A percentile compares a stretch with the other conserved stretches of the same genome.
phyloP scores from a whole-genome alignment of 2,888 invertebrate species.

The Heterodera filipjevi region DNA sequence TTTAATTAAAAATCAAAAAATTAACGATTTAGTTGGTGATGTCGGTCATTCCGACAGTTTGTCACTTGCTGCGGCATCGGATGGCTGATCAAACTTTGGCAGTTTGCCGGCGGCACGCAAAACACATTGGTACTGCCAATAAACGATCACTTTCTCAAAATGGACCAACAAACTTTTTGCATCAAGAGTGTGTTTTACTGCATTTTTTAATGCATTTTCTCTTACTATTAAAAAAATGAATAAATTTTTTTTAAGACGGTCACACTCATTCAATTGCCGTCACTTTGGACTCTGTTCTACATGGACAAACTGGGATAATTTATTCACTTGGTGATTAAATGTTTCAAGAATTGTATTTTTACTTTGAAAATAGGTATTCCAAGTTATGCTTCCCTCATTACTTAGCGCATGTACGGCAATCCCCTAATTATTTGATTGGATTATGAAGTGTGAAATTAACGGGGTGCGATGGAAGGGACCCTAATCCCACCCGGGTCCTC shows the following conservation, averaged over 20 bases:
- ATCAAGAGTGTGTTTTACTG: background rate
- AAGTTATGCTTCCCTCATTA: no score
- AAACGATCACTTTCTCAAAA: slow-evolving; percentile 23
- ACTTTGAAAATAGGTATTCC: no score
- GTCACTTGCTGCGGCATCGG: slow-evolving; percentile 43
- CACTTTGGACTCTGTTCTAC: slow-evolving; percentile 81
- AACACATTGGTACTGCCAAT: background rate
- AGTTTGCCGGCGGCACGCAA: slow-evolving; percentile 27
- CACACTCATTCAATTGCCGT: slow-evolving; percentile 66
- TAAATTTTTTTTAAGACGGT: background rate
- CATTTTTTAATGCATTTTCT: background rate
- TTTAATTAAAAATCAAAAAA: background rate
- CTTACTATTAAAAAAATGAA: background rate
- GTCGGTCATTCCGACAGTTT: slow-evolving; percentile 35
- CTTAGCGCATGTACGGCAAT: no score
- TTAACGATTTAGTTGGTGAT: background rate
- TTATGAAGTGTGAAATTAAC: no score
- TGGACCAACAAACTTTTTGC: slow-evolving; percentile 19
- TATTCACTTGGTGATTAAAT: slow-evolving; percentile 84
- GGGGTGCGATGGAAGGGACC: no score
- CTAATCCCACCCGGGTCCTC: background rate
- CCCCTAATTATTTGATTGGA: no score
- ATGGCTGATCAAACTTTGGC: slow-evolving; percentile 49
- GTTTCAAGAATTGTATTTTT: background rate
- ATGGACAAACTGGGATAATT: slow-evolving; percentile 91